Percentiles rank a stretch among this genome's conserved stretches.
Conservation (phyloP, 2,113 vertebrate species). For the Megaptera novaeangliae region DNA sequence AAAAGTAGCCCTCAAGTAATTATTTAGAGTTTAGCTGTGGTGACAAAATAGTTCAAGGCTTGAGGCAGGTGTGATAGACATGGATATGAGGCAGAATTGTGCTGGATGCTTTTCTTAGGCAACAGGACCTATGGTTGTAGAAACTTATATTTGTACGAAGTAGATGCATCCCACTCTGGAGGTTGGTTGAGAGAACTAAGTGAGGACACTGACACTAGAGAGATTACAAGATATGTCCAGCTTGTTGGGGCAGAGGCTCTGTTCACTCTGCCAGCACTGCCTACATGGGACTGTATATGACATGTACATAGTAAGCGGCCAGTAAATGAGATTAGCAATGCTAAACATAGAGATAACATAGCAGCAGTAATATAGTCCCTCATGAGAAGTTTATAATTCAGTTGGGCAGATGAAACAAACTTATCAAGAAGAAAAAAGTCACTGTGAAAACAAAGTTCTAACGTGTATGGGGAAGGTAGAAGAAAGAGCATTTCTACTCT, state of each 20-base stretch:
- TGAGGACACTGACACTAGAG: neutral
- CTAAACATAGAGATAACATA: neutral
- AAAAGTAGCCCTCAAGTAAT: neutral
- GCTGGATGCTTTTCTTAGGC: neutral
- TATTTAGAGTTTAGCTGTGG: neutral
- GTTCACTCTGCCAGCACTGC: neutral
- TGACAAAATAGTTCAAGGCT: neutral
- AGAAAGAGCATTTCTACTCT: neutral
- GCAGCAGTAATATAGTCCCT: neutral
- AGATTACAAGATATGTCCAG: neutral
- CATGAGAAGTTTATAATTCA: neutral
- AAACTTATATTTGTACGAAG: neutral
- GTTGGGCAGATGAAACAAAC: neutral
- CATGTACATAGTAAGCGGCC: neutral
- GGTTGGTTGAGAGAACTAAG: neutral
- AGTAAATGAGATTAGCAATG: neutral
- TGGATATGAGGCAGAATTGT: neutral
- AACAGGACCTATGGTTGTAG: neutral
- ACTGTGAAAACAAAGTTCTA: neutral
- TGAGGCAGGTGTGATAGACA: neutral
- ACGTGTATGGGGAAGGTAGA: neutral
- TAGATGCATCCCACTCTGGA: neutral
- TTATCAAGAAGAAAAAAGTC: neutral
- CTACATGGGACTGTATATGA: neutral
- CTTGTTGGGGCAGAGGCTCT: neutral